Percentiles rank a stretch among this genome's conserved stretches.
phyloP scores from a whole-genome alignment of 2,113 vertebrate species.

The Pedetes capensis region DNA sequence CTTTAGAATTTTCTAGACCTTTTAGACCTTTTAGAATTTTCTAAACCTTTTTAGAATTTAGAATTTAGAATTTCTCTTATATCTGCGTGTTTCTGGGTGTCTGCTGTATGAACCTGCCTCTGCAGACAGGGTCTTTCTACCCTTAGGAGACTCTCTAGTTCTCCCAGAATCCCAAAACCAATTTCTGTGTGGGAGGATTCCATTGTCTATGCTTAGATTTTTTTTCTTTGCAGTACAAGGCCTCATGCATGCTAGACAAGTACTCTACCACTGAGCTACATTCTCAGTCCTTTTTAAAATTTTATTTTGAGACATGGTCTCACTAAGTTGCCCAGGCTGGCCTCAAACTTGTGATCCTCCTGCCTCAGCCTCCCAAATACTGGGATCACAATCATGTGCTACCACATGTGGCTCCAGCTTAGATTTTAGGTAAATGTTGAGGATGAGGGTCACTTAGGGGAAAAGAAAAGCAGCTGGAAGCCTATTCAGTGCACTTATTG shows the following conservation, averaged over 20 bases:
- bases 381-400: no score
- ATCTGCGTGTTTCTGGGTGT: neutral
- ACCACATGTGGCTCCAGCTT: neutral
- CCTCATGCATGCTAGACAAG: no score
- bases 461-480: neutral
- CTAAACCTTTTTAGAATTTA: neutral
- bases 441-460: neutral
- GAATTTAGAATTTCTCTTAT: no score
- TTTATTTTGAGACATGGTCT: no score
- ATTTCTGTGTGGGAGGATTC: neutral
- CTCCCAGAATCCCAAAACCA: neutral
- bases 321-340: no score
- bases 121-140: neutral
- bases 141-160: neutral
- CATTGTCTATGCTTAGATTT: neutral
- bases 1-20: no score
- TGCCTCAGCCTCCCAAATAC: no score
- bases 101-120: neutral
- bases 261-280: no score
- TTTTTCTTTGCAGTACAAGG: no score
- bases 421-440: neutral
- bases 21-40: neutral
- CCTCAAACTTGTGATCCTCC: no score
- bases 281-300: no score
- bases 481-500: neutral